These are phyloP conservation scores for Caenorhabditis inopinata DNA, from an alignment of 1,140 invertebrate genomes.

Conservation along the genomic window DNA sequence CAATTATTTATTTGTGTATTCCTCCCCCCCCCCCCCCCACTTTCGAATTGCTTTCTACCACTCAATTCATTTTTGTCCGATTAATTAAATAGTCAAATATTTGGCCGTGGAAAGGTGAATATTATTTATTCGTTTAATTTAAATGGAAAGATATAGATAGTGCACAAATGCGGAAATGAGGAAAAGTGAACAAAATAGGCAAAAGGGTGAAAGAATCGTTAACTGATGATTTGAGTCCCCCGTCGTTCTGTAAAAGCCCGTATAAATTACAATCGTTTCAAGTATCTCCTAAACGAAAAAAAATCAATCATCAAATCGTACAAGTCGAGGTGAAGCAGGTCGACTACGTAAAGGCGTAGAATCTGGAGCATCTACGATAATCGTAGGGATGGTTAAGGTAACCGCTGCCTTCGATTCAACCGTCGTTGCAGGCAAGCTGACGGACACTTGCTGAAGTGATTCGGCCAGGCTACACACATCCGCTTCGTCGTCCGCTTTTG, in stretches of 20 bases:
- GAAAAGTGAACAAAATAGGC: background rate
- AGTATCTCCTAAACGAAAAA: too few relatives aligned
- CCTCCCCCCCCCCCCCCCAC: background rate
- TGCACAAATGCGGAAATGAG: background rate
- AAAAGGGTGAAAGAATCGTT: background rate
- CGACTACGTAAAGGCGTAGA: background rate
- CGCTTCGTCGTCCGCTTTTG: background rate
- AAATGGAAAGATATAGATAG: background rate
- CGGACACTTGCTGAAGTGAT: background rate
- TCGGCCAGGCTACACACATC: background rate
- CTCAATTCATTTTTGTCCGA: too few relatives aligned
- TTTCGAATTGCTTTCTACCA: too few relatives aligned
- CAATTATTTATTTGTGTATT: background rate
- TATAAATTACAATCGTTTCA: too few relatives aligned
- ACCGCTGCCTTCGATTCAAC: background rate
- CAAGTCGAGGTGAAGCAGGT: background rate
- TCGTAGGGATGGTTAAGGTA: background rate
- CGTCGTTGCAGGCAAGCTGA: background rate
- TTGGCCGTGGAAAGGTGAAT: too few relatives aligned
- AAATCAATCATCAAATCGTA: slow-evolving; percentile 17
- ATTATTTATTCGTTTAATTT: background rate
- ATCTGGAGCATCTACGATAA: slow-evolving; percentile 6
- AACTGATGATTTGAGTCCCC: too few relatives aligned
- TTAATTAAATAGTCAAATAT: too few relatives aligned
- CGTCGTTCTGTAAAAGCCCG: too few relatives aligned